Percentiles rank a stretch among this genome's conserved stretches.
Conservation (phyloP, 2,113 vertebrate species). For the Ondatra zibethicus region DNA sequence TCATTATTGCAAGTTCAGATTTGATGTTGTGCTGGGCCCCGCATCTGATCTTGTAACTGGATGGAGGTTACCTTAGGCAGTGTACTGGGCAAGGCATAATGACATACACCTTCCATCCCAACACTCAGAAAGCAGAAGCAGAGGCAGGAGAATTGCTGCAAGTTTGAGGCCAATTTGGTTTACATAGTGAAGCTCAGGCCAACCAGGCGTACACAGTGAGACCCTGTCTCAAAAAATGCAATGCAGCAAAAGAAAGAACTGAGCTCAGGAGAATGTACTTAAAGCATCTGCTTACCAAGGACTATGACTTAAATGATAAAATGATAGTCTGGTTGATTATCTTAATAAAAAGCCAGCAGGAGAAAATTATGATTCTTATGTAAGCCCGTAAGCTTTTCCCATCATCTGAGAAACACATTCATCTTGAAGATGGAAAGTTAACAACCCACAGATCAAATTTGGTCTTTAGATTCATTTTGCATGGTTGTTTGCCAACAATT, state of each 20-base stretch:
- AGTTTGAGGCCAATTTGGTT: background rate
- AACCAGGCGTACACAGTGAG: background rate
- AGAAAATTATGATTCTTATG: background rate
- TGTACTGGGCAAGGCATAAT: background rate
- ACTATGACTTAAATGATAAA: background rate
- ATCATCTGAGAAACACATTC: background rate
- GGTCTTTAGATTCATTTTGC: background rate
- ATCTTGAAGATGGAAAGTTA: background rate
- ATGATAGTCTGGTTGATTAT: background rate
- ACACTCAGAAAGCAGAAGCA: background rate
- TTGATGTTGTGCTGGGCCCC: background rate
- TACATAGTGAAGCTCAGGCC: background rate
- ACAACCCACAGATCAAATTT: background rate
- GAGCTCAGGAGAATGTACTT: background rate
- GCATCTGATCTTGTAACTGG: background rate
- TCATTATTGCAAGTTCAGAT: background rate
- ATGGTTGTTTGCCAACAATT: background rate
- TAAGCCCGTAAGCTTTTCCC: background rate
- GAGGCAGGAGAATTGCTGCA: background rate
- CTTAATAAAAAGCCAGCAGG: background rate
- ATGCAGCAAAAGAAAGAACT: too few species aligned
- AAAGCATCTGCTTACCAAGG: background rate
- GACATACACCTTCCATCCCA: background rate
- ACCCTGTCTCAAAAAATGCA: background rate
- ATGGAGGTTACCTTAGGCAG: background rate